Conservation (phyloP, 1,140 invertebrate species). For the Leptoteleia sp. region DNA sequence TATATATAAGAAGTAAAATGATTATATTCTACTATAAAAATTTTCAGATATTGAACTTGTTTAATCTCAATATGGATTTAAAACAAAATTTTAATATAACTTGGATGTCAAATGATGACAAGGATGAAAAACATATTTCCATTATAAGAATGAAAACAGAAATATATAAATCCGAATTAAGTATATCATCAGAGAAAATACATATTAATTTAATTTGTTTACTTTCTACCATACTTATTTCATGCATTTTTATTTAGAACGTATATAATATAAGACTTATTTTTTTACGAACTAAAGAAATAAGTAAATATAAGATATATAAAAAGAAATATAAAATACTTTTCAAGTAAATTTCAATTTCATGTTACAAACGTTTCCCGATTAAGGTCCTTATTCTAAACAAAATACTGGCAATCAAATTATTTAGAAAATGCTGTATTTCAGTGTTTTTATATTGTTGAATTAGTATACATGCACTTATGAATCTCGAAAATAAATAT, state of each 20-base stretch:
- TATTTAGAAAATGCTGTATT: constrained; percentile 54
- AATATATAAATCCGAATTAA: background rate
- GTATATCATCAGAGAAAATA: background rate
- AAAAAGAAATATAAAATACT: too few relatives aligned
- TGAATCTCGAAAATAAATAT: constrained; percentile 43
- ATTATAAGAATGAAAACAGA: background rate
- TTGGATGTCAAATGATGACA: constrained; percentile 7
- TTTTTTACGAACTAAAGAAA: too few relatives aligned
- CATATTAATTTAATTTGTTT: too few relatives aligned
- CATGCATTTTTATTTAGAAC: too few relatives aligned
- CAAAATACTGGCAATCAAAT: background rate
- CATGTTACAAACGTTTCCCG: too few relatives aligned
- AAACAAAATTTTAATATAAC: constrained; percentile 56
- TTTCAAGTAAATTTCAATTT: too few relatives aligned
- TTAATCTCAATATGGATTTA: constrained; percentile 82
- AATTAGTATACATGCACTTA: constrained; percentile 49
- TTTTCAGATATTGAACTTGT: constrained; percentile 83
- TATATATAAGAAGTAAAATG: background rate
- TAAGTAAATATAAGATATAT: too few relatives aligned
- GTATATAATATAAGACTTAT: too few relatives aligned
- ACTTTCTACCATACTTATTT: too few relatives aligned
- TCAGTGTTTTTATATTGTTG: constrained; percentile 46
- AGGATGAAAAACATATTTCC: background rate
- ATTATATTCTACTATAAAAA: constrained; percentile 11
- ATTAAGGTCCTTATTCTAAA: too few relatives aligned